phyloP scores from a whole-genome alignment of 1,140 invertebrate species.

The Lepidotrigona ventralis region DNA sequence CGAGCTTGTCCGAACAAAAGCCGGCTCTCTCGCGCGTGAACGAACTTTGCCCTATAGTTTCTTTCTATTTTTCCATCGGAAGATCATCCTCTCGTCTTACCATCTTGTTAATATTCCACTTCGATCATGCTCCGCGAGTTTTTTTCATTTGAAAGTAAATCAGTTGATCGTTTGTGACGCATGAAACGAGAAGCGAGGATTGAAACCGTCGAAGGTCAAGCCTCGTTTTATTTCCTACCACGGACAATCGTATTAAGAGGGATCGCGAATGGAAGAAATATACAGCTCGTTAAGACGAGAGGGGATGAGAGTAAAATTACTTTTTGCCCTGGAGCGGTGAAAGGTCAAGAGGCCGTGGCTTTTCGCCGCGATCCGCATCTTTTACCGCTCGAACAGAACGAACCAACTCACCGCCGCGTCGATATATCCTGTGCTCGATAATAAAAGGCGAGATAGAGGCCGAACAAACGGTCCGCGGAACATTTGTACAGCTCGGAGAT shows the following conservation, averaged over 20 bases:
- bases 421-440: background rate
- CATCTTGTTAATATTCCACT: background rate
- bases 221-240: background rate
- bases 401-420: constrained; percentile 34
- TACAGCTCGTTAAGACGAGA: constrained; percentile 41
- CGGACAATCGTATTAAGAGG: background rate
- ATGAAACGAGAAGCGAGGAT: background rate
- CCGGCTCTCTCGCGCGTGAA: background rate
- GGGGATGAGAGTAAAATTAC: constrained; percentile 33
- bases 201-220: background rate
- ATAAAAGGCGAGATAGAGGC: constrained; percentile 18
- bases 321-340: constrained; percentile 30
- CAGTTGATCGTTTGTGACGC: background rate
- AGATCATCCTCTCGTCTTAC: background rate
- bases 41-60: background rate
- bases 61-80: background rate
- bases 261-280: constrained; percentile 28
- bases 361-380: background rate
- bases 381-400: constrained; percentile 27
- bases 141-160: background rate
- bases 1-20: background rate
- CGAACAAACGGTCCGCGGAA: background rate
- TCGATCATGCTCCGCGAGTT: background rate
- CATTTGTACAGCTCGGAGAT: background rate
- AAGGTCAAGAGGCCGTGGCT: constrained; percentile 49